Evolutionary conservation across 2,888 invertebrate genomes (phyloP).

Genomic region (Agrochola litura): DNA sequence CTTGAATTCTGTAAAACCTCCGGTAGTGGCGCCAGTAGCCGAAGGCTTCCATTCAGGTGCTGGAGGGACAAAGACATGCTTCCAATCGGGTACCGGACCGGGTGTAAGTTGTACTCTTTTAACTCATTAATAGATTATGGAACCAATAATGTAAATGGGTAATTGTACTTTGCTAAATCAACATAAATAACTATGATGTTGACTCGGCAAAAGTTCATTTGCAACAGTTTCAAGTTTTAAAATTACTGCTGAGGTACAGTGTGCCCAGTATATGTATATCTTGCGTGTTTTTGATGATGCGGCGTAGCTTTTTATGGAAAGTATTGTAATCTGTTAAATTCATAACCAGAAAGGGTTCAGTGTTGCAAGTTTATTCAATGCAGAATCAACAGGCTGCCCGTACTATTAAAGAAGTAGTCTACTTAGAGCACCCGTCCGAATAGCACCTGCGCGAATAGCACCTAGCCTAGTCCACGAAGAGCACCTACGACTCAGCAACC

Average conservation of each 20-base stretch:
- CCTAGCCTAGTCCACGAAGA: too few relatives aligned
- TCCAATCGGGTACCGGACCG: background rate
- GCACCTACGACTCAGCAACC: too few relatives aligned
- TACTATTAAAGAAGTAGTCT: background rate
- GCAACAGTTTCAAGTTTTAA: background rate
- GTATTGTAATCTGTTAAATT: background rate
- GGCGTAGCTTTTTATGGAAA: background rate
- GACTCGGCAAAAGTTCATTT: background rate
- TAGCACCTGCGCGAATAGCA: too few relatives aligned
- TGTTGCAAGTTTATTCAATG: background rate
- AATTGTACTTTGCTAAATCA: background rate
- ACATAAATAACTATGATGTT: background rate
- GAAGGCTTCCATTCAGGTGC: background rate
- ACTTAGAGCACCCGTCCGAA: too few relatives aligned
- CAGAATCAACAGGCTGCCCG: background rate
- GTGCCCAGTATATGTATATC: background rate
- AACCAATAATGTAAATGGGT: background rate
- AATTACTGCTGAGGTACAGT: background rate
- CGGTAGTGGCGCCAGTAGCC: constrained; percentile 82
- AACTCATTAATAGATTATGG: background rate
- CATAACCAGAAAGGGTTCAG: background rate
- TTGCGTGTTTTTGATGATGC: background rate
- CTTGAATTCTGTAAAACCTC: constrained; percentile 79
- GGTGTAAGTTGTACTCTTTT: constrained; percentile 1
- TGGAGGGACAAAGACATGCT: background rate